phyloP scores from a whole-genome alignment of 2,888 invertebrate species.

The Apodemia duryi region DNA sequence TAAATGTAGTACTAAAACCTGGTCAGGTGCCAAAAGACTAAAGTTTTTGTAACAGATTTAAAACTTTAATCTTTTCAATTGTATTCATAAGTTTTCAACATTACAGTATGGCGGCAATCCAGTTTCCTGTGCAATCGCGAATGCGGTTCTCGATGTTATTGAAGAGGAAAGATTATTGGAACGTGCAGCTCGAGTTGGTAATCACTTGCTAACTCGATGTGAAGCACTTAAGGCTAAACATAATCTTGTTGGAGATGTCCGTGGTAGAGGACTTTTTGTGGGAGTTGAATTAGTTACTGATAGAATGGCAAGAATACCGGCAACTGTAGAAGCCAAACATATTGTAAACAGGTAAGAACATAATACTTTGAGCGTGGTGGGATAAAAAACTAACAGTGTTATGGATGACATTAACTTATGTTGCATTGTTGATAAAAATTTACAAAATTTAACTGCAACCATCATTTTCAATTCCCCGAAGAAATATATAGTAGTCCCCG shows the following conservation, averaged over 20 bases:
- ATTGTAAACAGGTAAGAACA: conserved; percentile 81
- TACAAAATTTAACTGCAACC: too few species aligned
- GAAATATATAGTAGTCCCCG: too few species aligned
- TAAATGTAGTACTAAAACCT: too few species aligned
- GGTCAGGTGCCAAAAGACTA: too few species aligned
- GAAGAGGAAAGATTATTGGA: conserved; percentile 91
- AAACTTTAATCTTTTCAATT: too few species aligned
- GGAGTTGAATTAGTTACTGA: conserved; percentile 95
- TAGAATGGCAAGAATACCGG: conserved; percentile 86
- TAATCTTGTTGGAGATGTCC: conserved; percentile 90
- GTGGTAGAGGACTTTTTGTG: conserved; percentile 96
- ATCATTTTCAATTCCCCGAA: too few species aligned
- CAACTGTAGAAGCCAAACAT: conserved; percentile 89
- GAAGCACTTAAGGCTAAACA: conserved; percentile 86
- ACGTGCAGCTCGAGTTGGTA: conserved; percentile 90
- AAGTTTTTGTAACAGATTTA: too few species aligned
- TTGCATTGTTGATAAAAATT: too few species aligned
- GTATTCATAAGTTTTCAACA: conserved; percentile 4
- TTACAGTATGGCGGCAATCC: conserved; percentile 98
- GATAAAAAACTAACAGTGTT: too few species aligned
- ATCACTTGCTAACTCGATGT: conserved; percentile 85
- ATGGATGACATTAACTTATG: too few species aligned
- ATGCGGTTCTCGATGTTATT: conserved; percentile 96
- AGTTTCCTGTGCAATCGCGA: conserved; percentile 97
- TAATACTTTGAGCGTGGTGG: too few species aligned